Conservation (phyloP, 2,113 vertebrate genomes). For the Chrysemys picta region DNA sequence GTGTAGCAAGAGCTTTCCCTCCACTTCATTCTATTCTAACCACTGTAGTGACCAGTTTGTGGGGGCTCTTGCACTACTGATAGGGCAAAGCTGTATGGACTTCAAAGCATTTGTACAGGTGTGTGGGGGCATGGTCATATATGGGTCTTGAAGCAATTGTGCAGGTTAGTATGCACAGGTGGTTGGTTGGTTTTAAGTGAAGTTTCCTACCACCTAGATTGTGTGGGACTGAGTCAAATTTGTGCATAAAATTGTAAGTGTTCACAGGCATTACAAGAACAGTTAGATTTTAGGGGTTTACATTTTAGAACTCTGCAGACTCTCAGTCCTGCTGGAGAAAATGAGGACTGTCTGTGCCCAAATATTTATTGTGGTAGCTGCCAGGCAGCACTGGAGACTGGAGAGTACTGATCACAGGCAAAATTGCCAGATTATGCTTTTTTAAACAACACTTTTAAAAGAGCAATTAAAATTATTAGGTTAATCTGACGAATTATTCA, state of each 20-base stretch:
- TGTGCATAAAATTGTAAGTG: neutral
- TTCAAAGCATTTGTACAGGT: neutral
- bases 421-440: neutral
- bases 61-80: neutral
- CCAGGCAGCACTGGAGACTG: neutral
- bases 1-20: neutral
- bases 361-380: neutral
- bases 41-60: neutral
- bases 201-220: neutral
- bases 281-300: neutral
- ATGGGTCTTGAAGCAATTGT: neutral
- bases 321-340: neutral
- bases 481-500: neutral
- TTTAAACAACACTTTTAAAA: conserved; percentile 15
- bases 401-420: neutral
- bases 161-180: neutral
- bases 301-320: neutral
- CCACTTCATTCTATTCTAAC: neutral
- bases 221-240: neutral
- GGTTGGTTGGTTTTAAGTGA: neutral
- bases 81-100: neutral
- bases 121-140: fast-evolving
- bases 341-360: neutral
- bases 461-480: neutral
- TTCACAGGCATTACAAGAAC: neutral